Conservation (phyloP, 2,888 invertebrate species). For the Isotomurus palustris region DNA sequence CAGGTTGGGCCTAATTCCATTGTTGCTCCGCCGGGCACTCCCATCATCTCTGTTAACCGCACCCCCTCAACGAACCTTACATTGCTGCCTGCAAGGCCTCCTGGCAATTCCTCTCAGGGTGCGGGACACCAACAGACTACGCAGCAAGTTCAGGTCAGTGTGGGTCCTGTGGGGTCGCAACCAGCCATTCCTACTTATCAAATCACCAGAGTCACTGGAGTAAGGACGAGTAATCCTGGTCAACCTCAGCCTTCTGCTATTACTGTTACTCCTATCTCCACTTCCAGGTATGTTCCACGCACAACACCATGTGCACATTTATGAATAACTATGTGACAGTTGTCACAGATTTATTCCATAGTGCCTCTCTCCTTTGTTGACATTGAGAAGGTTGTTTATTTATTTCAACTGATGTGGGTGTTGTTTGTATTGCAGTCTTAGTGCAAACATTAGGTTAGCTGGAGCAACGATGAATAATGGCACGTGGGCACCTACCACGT, state of each 20-base stretch:
- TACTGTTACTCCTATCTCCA: conserved; percentile 44
- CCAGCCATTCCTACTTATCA: too few species aligned
- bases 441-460: conserved; percentile 34
- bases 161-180: too few species aligned
- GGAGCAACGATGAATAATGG: conserved; percentile 42
- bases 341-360: too few species aligned
- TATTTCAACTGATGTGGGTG: too few species aligned
- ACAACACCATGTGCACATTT: too few species aligned
- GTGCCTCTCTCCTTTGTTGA: too few species aligned
- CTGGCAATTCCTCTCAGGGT: too few species aligned
- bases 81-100: conserved; percentile 32
- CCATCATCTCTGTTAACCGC: conserved; percentile 42
- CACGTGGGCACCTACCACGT: conserved; percentile 34
- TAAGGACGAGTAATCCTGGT: conserved; percentile 14
- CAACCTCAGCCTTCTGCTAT: conserved; percentile 42
- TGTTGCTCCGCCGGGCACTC: conserved; percentile 16
- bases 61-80: conserved; percentile 36
- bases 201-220: too few species aligned
- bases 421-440: conserved; percentile 28
- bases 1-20: conserved; percentile 8
- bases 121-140: too few species aligned
- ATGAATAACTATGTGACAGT: too few species aligned
- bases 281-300: conserved; percentile 38
- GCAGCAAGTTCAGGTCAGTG: too few species aligned
- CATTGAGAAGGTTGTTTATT: too few species aligned